phyloP scores from a whole-genome alignment of 2,888 invertebrate genomes.

The Malacosoma neustria region DNA sequence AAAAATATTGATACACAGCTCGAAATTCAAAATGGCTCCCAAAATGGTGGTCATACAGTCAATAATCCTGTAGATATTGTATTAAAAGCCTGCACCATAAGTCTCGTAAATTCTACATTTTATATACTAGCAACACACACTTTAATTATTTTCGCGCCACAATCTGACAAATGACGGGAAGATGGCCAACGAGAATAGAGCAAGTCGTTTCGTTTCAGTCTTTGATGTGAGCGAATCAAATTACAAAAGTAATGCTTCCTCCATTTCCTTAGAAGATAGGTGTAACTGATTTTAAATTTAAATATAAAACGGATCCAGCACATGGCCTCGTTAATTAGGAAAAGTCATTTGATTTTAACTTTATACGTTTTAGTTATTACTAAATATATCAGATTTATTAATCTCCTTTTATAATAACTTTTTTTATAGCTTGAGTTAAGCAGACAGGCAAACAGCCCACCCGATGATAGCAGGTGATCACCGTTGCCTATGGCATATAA shows the following conservation, averaged over 20 bases:
- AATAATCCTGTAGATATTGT: no score
- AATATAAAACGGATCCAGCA: neutral
- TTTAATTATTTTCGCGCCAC: constrained; percentile 28
- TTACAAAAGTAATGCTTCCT: constrained; percentile 49
- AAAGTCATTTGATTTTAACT: neutral
- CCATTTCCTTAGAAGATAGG: neutral
- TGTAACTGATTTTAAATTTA: neutral
- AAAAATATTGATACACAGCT: no score
- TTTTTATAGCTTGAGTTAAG: no score
- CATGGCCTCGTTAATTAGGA: neutral
- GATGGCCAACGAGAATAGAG: constrained; percentile 25
- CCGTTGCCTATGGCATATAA: no score
- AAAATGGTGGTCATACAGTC: no score
- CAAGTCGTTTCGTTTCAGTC: constrained; percentile 11
- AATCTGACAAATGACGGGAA: constrained; percentile 32
- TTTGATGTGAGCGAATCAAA: constrained; percentile 62
- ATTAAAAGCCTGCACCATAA: no score
- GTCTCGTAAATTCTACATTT: no score
- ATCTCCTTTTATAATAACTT: no score
- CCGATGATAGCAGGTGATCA: no score
- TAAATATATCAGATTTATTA: no score
- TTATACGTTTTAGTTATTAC: neutral
- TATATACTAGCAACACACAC: neutral
- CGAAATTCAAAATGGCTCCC: no score
- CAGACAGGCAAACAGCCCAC: no score